Percentiles rank a stretch among this genome's conserved stretches.
These are phyloP conservation scores for Etheostoma perlongum DNA, from an alignment of 2,797 vertebrate species.

Conservation along the genomic window DNA sequence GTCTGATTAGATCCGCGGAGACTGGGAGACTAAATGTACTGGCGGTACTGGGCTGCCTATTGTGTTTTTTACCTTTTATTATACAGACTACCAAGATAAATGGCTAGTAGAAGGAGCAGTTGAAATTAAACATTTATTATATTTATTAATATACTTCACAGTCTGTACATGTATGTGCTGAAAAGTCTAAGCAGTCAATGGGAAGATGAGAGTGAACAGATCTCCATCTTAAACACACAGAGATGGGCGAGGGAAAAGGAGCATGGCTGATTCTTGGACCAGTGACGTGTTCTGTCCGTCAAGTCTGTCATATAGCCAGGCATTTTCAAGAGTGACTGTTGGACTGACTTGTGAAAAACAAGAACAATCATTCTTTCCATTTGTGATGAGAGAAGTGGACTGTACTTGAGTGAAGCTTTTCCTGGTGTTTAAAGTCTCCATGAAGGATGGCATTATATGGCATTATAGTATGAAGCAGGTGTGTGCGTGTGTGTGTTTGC, in stretches of 20 bases:
- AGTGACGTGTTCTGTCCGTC: neutral
- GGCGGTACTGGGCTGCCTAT: constrained; percentile 29
- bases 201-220: neutral
- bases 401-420: too few species aligned
- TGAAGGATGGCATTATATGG: too few species aligned
- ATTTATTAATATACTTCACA: neutral
- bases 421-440: too few species aligned
- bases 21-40: constrained; percentile 47
- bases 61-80: constrained; percentile 39
- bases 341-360: too few species aligned
- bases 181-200: neutral
- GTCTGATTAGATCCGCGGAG: constrained; percentile 53
- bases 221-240: too few species aligned
- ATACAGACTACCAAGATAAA: constrained; percentile 23
- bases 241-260: neutral
- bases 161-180: neutral
- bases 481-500: too few species aligned
- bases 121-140: constrained; percentile 10
- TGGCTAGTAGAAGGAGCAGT: neutral
- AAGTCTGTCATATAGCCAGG: too few species aligned
- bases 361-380: too few species aligned
- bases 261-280: neutral
- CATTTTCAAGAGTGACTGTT: too few species aligned
- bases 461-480: too few species aligned
- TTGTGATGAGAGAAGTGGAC: too few species aligned